phyloP scores from a whole-genome alignment of 2,888 invertebrate species.

The Elmis aenea region DNA sequence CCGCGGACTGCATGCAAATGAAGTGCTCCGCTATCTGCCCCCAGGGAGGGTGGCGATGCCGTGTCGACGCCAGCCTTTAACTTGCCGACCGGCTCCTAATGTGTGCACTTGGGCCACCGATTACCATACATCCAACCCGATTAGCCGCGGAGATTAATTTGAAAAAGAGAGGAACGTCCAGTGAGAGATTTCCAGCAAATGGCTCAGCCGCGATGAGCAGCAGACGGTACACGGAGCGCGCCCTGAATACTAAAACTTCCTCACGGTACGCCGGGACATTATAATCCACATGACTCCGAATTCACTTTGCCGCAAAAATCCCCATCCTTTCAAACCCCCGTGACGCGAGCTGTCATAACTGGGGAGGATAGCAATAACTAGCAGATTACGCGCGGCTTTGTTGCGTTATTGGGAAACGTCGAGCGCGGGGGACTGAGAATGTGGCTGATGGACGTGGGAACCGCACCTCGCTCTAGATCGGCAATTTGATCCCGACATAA shows the following conservation, averaged over 20 bases:
- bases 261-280: conserved; percentile 28
- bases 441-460: conserved; percentile 35
- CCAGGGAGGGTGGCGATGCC: conserved; percentile 19
- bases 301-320: conserved; percentile 29
- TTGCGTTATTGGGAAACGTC: conserved; percentile 36
- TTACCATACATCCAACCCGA: conserved; percentile 20
- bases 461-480: conserved; percentile 16
- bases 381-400: conserved; percentile 34
- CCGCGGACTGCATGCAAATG: conserved; percentile 48
- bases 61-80: conserved; percentile 21
- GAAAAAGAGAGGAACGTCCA: conserved; percentile 22
- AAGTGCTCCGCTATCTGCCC: conserved; percentile 31
- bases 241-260: conserved; percentile 37
- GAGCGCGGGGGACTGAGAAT: conserved; percentile 30
- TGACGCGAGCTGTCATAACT: conserved; percentile 22
- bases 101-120: conserved; percentile 16
- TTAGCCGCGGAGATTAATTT: conserved; percentile 20
- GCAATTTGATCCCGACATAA: conserved; percentile 14
- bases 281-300: conserved; percentile 28
- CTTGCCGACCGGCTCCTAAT: conserved; percentile 18
- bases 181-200: conserved; percentile 21
- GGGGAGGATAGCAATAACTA: conserved; percentile 33
- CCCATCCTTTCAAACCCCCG: conserved; percentile 27
- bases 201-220: conserved; percentile 36
- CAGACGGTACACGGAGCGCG: conserved; percentile 39